phyloP scores from a whole-genome alignment of 2,797 vertebrate species.

The Amphiprion clarkii region DNA sequence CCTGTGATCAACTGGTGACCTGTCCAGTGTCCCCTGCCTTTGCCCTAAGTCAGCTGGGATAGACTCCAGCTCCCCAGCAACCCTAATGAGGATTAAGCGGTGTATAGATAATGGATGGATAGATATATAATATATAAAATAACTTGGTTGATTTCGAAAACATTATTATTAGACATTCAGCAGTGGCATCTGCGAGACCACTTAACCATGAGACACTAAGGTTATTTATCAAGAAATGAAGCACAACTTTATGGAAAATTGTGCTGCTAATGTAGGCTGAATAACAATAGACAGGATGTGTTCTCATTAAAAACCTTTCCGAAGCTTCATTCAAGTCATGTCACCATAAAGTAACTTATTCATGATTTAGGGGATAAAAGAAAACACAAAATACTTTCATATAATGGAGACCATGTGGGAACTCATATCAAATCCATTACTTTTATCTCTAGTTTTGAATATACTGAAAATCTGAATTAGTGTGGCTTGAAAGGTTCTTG shows the following conservation, averaged over 20 bases:
- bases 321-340: background rate
- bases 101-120: no score
- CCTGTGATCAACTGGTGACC: no score
- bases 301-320: background rate
- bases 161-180: background rate
- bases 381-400: constrained; percentile 29
- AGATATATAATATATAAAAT: no score
- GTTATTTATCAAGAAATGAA: no score
- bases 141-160: background rate
- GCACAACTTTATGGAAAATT: background rate
- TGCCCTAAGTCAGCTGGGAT: no score
- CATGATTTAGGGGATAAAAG: constrained; percentile 25
- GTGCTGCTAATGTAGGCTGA: background rate
- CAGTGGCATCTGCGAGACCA: background rate
- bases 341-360: constrained; percentile 9
- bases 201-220: background rate
- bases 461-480: constrained; percentile 35
- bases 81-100: no score
- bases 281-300: background rate
- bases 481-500: constrained; percentile 52
- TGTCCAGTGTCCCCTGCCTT: background rate
- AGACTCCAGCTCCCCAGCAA: no score
- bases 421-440: constrained; percentile 42
- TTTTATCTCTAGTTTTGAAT: constrained; percentile 46
- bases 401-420: constrained; percentile 12